A percentile compares a stretch with the other conserved stretches of the same genome.
phyloP scores from a whole-genome alignment of 2,888 invertebrate species.

The Sesia apiformis region DNA sequence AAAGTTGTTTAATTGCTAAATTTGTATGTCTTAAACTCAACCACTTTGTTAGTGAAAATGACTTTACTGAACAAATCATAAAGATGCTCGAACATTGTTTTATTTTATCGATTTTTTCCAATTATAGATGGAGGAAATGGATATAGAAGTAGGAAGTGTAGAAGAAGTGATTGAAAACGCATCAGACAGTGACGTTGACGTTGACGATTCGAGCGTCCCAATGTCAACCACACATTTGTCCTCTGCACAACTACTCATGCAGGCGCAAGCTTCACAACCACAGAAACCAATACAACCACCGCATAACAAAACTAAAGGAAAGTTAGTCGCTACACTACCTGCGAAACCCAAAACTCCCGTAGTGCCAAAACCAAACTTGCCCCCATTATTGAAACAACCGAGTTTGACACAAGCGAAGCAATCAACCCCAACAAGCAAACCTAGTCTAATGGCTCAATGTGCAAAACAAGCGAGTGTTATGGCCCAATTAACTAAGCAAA shows the following conservation, averaged over 20 bases:
- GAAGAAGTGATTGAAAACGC: conserved; percentile 47
- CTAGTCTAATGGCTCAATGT: conserved; percentile 9
- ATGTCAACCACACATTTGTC: conserved; percentile 35
- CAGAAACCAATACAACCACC: conserved; percentile 16
- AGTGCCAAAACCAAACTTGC: conserved; percentile 28
- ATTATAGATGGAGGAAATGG: conserved; percentile 17
- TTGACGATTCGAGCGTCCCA: conserved; percentile 41
- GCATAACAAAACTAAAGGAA: conserved; percentile 26
- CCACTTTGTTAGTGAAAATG: too few species aligned
- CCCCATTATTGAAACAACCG: conserved; percentile 3
- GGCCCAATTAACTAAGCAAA: conserved; percentile 14
- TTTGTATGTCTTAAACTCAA: too few species aligned
- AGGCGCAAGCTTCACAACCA: conserved; percentile 18
- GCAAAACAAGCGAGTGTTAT: conserved; percentile 11
- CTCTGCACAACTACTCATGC: conserved; percentile 56
- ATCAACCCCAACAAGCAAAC: conserved; percentile 16
- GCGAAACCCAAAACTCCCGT: background rate
- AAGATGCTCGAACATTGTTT: too few species aligned
- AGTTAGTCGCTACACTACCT: conserved; percentile 13
- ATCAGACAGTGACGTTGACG: conserved; percentile 64
- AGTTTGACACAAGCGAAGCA: conserved; percentile 13
- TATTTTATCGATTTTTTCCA: too few species aligned
- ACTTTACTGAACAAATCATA: too few species aligned
- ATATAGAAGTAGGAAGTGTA: conserved; percentile 33
- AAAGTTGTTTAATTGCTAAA: too few species aligned